Conservation (phyloP, 2,888 invertebrate genomes). For the Ichneumon xanthorius region DNA sequence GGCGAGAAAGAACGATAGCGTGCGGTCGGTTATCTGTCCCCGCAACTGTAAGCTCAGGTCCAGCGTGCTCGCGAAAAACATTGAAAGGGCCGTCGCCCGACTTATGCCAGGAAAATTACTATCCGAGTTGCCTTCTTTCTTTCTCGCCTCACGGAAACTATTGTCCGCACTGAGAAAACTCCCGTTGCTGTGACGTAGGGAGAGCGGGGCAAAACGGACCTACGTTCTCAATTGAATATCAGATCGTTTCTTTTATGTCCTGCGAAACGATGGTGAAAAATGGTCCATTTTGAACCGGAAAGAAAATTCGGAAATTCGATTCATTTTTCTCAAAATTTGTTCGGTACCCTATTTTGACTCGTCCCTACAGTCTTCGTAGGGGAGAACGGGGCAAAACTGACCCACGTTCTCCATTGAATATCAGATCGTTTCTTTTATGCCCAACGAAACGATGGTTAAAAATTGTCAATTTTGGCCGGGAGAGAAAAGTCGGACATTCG, state of each 20-base stretch:
- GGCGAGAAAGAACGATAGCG: constrained; percentile 48
- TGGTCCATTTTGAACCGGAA: too few relatives aligned
- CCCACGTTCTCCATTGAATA: not conserved
- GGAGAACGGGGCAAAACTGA: not conserved
- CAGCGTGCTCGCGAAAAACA: constrained; percentile 54
- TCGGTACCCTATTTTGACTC: too few relatives aligned
- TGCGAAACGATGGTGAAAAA: not conserved
- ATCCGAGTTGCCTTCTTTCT: constrained; percentile 58
- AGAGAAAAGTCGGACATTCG: too few relatives aligned
- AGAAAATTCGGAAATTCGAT: too few relatives aligned
- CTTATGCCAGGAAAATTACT: constrained; percentile 58
- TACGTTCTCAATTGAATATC: not conserved
- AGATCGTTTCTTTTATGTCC: too few relatives aligned
- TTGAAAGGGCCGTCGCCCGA: constrained; percentile 60
- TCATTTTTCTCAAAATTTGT: constrained; percentile 14
- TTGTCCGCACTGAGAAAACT: constrained; percentile 51
- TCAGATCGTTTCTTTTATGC: too few relatives aligned
- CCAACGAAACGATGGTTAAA: too few relatives aligned
- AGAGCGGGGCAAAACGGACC: not conserved
- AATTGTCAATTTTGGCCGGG: too few relatives aligned
- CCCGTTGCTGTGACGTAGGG: not conserved
- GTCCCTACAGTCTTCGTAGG: too few relatives aligned
- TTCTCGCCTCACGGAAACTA: constrained; percentile 52
- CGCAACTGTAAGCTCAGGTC: constrained; percentile 2
- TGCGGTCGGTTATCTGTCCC: constrained; percentile 34